phyloP scores from a whole-genome alignment of 2,113 vertebrate genomes.

The Trinectes maculatus region DNA sequence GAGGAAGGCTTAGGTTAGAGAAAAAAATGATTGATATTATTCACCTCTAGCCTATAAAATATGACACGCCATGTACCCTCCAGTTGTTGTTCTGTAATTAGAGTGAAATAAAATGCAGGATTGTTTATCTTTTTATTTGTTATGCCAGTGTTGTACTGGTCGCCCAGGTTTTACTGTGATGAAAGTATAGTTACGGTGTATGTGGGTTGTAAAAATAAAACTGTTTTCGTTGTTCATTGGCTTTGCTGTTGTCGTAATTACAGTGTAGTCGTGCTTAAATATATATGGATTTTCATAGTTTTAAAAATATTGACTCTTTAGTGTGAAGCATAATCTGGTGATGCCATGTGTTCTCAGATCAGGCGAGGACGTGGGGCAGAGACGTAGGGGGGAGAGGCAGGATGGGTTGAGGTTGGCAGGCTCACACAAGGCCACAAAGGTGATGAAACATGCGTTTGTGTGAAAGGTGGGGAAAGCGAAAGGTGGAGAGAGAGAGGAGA shows the following conservation, averaged over 20 bases:
- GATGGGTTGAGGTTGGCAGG: constrained; percentile 48
- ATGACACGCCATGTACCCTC: neutral
- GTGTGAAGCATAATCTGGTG: too few relatives aligned
- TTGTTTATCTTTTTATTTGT: neutral
- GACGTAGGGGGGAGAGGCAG: constrained; percentile 26
- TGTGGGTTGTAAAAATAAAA: neutral
- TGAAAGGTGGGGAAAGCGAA: constrained; percentile 45
- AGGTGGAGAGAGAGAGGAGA: constrained; percentile 43
- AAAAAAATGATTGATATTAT: neutral
- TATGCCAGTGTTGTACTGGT: neutral
- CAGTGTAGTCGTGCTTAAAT: neutral
- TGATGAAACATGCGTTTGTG: constrained; percentile 40
- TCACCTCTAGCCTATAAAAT: neutral
- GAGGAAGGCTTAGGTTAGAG: neutral
- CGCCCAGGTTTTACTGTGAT: neutral
- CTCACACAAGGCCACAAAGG: constrained; percentile 49
- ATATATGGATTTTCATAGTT: too few relatives aligned
- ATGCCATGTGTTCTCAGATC: too few relatives aligned
- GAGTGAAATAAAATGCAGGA: neutral
- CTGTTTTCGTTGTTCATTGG: neutral
- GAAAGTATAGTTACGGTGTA: neutral
- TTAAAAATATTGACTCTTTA: neutral
- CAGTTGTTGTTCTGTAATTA: neutral
- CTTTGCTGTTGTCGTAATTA: neutral
- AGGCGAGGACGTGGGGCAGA: constrained; percentile 33